Base-by-base conservation (phyloP, 2,888 invertebrate genomes). In the Ichneumoninae sp. region DNA sequence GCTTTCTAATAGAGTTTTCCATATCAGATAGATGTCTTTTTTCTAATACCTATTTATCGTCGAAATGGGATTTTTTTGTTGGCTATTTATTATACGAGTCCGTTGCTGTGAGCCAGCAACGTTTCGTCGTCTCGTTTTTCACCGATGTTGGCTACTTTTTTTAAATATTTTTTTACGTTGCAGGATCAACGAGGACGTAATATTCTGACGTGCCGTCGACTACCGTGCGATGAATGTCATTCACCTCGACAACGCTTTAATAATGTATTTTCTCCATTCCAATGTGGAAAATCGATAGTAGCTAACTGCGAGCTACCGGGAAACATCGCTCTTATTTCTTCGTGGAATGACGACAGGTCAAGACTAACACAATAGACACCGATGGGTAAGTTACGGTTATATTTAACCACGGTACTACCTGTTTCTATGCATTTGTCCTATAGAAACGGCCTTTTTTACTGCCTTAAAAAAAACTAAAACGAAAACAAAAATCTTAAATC, bases 141-240 rank as follows among this genome's bases (percentile, higher is more conserved):
- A 16, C 16, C 44, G 44, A 44, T 4, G 3, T 13, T 44, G 0
- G 16, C 33, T 26, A 22, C 3, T 30, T 30, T 13, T n/a, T n/a
- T n/a, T n/a, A n/a, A n/a, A n/a, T n/a, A n/a, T 62, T 62, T n/a
- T 26, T 13, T 30, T 16, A 30, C 33, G 13, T 50, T 65, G 6
- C 62, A 40, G 36, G 30, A 60, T 0, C 16, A 8, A 57, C 44
- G 57, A 54, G 26, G 44, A 60, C 19, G 30, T 44, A 26, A 54
- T 2, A 57, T 10, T 70, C n/a, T n/a, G 65, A 76, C 30, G 54
- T 26, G 50, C 72, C 60, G 80, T 40, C 71, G 62, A 54, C 62
- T 76, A 70, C 70, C n/a, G 62, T 5, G n/a, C 70, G 81, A 26
- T 33, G 40, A 71, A 69, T 80, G 83, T 80, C 80, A 69, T 84